phyloP scores from a whole-genome alignment of 1,140 invertebrate species.

The Argopecten irradians region DNA sequence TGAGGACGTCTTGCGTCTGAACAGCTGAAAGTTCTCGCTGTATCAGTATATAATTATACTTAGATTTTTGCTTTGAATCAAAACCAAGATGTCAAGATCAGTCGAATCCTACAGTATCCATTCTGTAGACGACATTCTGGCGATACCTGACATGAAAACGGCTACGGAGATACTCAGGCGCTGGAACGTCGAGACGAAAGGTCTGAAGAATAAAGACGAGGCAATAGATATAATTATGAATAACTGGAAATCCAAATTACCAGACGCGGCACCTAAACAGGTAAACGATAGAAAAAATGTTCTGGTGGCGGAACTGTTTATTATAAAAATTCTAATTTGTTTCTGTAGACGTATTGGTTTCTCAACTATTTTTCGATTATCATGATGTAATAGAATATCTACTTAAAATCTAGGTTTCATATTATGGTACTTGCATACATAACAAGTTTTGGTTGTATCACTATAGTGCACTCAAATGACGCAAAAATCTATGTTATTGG shows the following conservation, averaged over 20 bases:
- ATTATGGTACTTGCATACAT: too few species aligned
- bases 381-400: too few species aligned
- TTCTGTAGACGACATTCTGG: conserved; percentile 42
- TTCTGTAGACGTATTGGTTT: too few species aligned
- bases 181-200: conserved; percentile 28
- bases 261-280: background rate
- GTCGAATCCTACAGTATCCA: background rate
- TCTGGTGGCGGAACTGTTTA: too few species aligned
- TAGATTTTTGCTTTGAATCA: background rate
- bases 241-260: conserved; percentile 29
- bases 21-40: background rate
- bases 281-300: too few species aligned
- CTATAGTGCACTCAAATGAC: too few species aligned
- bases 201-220: conserved; percentile 27
- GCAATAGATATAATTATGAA: conserved; percentile 39
- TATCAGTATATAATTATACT: background rate
- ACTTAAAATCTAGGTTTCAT: too few species aligned
- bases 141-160: conserved; percentile 38
- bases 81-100: background rate
- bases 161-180: conserved; percentile 32
- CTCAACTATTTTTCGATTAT: too few species aligned
- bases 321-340: too few species aligned
- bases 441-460: too few species aligned
- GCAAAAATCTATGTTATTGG: too few species aligned
- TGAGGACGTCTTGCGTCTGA: background rate